Base-by-base conservation (phyloP, 2,888 invertebrate species). In the Tipula confusa region DNA sequence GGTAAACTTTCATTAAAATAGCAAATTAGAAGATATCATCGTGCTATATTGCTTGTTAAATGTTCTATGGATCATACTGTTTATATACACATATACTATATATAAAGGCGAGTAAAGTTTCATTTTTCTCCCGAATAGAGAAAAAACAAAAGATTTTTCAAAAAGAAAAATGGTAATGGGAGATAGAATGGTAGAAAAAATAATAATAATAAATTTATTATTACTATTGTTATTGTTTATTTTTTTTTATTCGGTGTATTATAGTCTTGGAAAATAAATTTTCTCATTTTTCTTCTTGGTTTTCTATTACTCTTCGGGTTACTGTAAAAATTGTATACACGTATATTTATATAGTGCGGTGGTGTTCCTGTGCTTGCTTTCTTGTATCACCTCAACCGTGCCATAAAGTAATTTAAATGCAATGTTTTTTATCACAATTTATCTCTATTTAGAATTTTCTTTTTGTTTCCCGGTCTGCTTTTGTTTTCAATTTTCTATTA, bases 301-400 rank as follows among this genome's bases (percentile, higher is more conserved):
- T 64, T 64, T 64, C 64, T 64, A 64, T 64, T 64, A 64, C 24
- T 64, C 64, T 64, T 64, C 64, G 24, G 64, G 64, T 64, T 64
- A 64, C 64, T 3, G 64, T 64, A 48, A 64, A 64, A 9, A 6
- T 24, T 64, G 24, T 38, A 1, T 43, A 43, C 15, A 43, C 15
- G 15, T n/a, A 43, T 43, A 3, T 36, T n/a, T 64, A 24, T 24
- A 64, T 24, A 2, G 9, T 64, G 24, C 11, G 2, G 11, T 64
- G 64, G 18, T 64, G 24, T 18, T n/a, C n/a, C n/a, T n/a, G n/a
- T 64, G 64, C 24, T 24, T 64, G 64, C 64, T 43, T 43, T 15
- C 43, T 64, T 0, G 64, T 24, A 64, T 24, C 64, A 64, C 64
- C 64, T 64, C 24, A 64, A 64, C 64, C 24, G 11, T 64, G 24